These are phyloP conservation scores for Monomorium pharaonis DNA, from an alignment of 1,140 invertebrate species.

Conservation along the genomic window DNA sequence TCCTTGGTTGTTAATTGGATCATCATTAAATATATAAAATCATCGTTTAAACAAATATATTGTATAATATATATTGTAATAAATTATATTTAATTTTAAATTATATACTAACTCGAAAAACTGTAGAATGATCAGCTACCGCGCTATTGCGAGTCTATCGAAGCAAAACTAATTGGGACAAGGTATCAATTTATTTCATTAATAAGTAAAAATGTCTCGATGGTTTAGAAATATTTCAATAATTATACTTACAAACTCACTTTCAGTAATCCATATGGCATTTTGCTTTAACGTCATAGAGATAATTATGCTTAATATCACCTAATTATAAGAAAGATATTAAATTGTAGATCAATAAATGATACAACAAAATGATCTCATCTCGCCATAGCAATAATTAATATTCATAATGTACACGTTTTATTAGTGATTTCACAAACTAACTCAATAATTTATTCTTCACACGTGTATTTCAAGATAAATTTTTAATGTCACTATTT, in stretches of 20 bases:
- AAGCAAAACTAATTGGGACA: conserved; percentile 4
- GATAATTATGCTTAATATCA: conserved; percentile 4
- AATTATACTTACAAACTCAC: conserved; percentile 39
- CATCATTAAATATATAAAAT: neutral
- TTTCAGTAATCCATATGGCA: neutral
- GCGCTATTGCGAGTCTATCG: neutral
- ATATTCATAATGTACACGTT: neutral
- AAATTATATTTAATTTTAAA: neutral
- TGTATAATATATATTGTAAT: no score
- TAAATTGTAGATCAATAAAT: neutral
- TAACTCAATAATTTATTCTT: conserved; percentile 25
- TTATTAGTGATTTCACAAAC: conserved; percentile 2
- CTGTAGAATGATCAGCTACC: neutral
- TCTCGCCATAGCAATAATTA: neutral
- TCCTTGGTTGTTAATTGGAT: neutral
- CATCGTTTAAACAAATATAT: no score
- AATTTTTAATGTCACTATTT: neutral
- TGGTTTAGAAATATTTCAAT: neutral
- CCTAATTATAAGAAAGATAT: neutral
- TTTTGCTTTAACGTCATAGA: neutral
- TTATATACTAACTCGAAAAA: neutral
- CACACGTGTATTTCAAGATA: neutral
- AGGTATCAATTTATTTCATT: conserved; percentile 57
- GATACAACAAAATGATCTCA: neutral
- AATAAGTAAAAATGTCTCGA: conserved; percentile 42